Evolutionary conservation across 2,888 invertebrate species (phyloP), one percentile per base, ranked within the genome.

Genomic region (Merodon equestris): DNA sequence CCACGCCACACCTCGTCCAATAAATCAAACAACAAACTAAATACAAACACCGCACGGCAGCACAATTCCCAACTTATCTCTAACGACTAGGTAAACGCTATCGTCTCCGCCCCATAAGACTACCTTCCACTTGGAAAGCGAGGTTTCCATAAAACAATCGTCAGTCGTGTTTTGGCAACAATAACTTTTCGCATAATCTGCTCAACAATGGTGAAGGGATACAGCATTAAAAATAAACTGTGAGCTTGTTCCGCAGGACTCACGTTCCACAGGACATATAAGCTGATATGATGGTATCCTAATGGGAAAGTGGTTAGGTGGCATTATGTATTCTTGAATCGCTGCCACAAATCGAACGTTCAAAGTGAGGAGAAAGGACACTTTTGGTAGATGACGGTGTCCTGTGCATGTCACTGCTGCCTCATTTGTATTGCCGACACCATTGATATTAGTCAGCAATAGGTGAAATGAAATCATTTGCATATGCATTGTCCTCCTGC

Each of bases 111-210:
- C 53, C 12, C 57, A 63, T 72, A 72, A 71, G 71, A 71, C 56
- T 60, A 56, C 51, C 47, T 76, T 7, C 58, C 58, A 58, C 34
- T 71, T n/a, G 54, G 27, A 27, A 7, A 27, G 27, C 7, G 27
- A 27, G 2, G 27, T 2, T 27, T 2, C 27, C 2, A 27, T 7
- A 70, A 68, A 64, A 68, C 70, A 68, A 70, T 70, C 53, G 70
- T 63, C 57, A 64, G 70, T 63, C 70, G 67, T 60, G 61, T 66
- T 60, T 63, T 63, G 68, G 51, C 61, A 63, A 75, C 70, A 57
- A 75, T 64, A 63, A 75, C 57, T 70, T 75, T 64, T 57, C 45
- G 66, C 76, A 66, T 61, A 66, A 66, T 77, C 71, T 47, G 38
- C 38, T 60, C 66, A 67, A 66, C 76, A 71, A 71, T 66, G 60